Evolutionary conservation across 2,113 vertebrate species (phyloP).

Genomic region (Pseudorasbora parva): DNA sequence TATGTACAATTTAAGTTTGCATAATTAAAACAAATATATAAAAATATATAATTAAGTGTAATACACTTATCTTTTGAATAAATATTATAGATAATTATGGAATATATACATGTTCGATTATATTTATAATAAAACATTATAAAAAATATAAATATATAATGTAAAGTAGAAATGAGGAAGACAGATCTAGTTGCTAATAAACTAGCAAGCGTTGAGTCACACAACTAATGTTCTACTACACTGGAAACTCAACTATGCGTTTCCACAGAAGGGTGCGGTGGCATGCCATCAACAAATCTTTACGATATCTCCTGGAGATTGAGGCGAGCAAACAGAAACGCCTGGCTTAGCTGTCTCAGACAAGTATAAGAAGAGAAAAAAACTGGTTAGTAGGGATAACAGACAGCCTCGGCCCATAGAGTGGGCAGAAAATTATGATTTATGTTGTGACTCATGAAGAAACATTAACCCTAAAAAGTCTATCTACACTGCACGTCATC

Average conservation of each 20-base stretch:
- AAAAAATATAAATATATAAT: background rate
- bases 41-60: too few relatives aligned
- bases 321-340: conserved; percentile 63
- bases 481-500: background rate
- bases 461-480: background rate
- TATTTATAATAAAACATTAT: background rate
- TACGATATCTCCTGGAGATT: conserved; percentile 30
- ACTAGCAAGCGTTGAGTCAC: background rate
- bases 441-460: conserved; percentile 55
- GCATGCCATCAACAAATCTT: background rate
- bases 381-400: conserved; percentile 68
- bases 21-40: background rate
- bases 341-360: background rate
- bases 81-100: background rate
- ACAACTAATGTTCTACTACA: background rate
- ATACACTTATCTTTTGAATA: background rate
- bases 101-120: background rate
- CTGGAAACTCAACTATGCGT: background rate
- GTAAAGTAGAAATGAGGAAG: background rate
- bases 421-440: conserved; percentile 62
- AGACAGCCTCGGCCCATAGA: conserved; percentile 57
- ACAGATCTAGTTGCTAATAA: background rate
- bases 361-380: conserved; percentile 62
- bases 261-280: background rate
- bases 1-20: background rate